Evolutionary conservation across 2,888 invertebrate genomes (phyloP).

Genomic region (Luperina testacea): DNA sequence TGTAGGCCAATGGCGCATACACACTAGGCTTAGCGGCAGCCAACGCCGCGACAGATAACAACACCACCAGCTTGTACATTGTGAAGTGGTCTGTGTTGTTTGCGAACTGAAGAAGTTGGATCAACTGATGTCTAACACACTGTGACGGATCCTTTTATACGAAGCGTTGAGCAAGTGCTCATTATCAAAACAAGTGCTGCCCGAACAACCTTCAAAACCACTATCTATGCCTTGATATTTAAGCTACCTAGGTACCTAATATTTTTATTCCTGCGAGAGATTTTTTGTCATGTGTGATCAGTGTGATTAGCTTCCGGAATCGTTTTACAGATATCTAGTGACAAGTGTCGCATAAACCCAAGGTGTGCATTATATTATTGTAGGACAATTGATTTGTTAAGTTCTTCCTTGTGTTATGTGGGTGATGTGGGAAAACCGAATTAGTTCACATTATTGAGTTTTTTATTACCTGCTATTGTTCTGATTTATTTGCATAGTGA

Average conservation of each 20-base stretch:
- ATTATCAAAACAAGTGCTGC: constrained; percentile 79
- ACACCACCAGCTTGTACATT: constrained; percentile 90
- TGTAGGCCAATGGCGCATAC: constrained; percentile 78
- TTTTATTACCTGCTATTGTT: constrained; percentile 3
- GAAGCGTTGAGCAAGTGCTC: constrained; percentile 59
- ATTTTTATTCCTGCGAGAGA: constrained; percentile 57
- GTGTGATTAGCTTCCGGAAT: constrained; percentile 65
- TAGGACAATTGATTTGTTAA: constrained; percentile 20
- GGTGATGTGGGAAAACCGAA: constrained; percentile 8
- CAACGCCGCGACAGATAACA: constrained; percentile 90
- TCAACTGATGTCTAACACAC: constrained; percentile 82
- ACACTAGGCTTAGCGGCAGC: constrained; percentile 88
- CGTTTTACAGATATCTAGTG: constrained; percentile 43
- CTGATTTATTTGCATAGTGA: neutral
- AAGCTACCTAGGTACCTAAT: constrained; percentile 49
- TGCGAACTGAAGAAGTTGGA: constrained; percentile 77
- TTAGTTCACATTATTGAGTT: neutral
- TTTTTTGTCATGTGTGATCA: constrained; percentile 65
- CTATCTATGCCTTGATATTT: constrained; percentile 71
- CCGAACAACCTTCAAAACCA: constrained; percentile 80
- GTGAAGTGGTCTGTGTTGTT: constrained; percentile 84
- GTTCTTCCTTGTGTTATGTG: constrained; percentile 9
- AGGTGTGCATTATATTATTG: constrained; percentile 37
- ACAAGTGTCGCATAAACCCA: constrained; percentile 32
- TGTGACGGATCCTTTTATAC: constrained; percentile 82